Conservation (phyloP, 2,888 invertebrate species). For the Dascillus cervinus region DNA sequence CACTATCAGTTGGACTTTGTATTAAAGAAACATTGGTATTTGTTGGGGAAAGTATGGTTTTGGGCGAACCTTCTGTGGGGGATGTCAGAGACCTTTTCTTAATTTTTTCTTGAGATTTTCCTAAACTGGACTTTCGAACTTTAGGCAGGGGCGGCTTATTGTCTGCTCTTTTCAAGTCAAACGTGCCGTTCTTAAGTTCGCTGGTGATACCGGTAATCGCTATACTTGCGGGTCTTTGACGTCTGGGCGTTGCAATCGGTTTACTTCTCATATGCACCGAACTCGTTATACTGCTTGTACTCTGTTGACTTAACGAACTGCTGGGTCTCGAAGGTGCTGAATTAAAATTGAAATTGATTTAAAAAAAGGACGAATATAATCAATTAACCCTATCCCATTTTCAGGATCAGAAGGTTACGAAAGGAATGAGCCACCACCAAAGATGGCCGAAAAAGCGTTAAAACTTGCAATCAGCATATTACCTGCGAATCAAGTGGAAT, state of each 20-base stretch:
- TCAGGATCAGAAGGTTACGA: no score
- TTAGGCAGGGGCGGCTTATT: constrained; percentile 47
- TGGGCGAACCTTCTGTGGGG: constrained; percentile 23
- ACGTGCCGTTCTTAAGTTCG: constrained; percentile 24
- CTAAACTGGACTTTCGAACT: constrained; percentile 36
- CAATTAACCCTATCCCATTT: no score
- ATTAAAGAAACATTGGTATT: constrained; percentile 2
- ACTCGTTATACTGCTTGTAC: constrained; percentile 54
- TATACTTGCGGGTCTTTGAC: constrained; percentile 74
- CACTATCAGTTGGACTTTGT: constrained; percentile 6
- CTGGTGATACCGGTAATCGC: constrained; percentile 73
- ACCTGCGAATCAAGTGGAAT: no score
- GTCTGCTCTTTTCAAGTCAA: constrained; percentile 31
- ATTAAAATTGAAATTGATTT: no score
- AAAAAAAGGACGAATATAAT: no score
- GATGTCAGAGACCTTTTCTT: constrained; percentile 20
- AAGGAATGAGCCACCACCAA: no score
- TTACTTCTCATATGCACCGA: constrained; percentile 51
- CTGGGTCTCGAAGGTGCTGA: constrained; percentile 72
- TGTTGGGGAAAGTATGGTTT: constrained; percentile 21
- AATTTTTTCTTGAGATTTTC: constrained; percentile 24
- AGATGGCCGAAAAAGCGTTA: no score
- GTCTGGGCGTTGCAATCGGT: constrained; percentile 55
- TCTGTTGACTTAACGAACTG: constrained; percentile 74
- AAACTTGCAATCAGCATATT: no score